Conservation (phyloP, 2,113 vertebrate genomes). For the Calidris pygmaea region DNA sequence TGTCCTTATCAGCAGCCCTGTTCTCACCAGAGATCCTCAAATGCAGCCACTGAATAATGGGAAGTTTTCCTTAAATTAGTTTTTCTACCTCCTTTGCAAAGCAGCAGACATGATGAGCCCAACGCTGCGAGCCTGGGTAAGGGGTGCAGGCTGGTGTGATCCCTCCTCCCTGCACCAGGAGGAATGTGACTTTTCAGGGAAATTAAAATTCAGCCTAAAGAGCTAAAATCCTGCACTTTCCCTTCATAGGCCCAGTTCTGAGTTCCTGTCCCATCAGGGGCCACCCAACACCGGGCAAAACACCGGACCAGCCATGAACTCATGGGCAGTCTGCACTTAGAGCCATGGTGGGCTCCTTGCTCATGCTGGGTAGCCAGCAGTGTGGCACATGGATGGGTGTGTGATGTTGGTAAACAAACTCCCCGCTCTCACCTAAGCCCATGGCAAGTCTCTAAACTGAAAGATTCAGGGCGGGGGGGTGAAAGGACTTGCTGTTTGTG, state of each 20-base stretch:
- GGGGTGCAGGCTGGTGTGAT: neutral
- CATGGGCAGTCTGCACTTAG: neutral
- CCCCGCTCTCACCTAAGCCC: neutral
- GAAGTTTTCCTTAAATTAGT: neutral
- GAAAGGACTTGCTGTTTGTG: neutral
- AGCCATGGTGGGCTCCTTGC: neutral
- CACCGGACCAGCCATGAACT: rapidly evolving
- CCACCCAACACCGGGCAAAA: neutral
- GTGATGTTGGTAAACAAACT: neutral
- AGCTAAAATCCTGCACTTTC: neutral
- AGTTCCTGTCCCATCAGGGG: neutral
- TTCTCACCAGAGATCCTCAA: neutral
- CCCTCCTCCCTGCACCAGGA: neutral
- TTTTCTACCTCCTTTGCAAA: neutral
- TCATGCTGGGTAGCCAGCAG: neutral
- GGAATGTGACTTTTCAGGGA: neutral
- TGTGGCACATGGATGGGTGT: too few species aligned
- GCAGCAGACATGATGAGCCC: neutral
- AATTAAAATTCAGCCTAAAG: neutral
- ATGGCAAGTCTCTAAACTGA: neutral
- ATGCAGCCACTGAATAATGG: neutral
- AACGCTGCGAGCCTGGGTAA: rapidly evolving
- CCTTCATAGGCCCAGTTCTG: neutral
- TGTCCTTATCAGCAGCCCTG: neutral
- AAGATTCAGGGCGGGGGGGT: neutral